phyloP scores from a whole-genome alignment of 1,140 invertebrate species.

The Drosophila pruinosa region DNA sequence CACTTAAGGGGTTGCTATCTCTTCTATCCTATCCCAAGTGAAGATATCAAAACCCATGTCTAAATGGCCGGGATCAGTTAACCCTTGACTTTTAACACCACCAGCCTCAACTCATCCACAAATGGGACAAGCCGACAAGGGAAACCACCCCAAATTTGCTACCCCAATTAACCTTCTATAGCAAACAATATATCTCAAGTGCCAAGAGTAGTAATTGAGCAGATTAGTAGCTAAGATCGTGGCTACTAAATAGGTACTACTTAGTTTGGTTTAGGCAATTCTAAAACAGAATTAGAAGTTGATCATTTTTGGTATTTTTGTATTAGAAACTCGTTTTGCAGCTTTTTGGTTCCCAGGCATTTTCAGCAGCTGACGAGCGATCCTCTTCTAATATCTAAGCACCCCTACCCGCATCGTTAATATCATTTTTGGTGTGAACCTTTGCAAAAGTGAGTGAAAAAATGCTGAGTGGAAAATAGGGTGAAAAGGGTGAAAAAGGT shows the following conservation, averaged over 20 bases:
- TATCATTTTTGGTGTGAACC: slow-evolving; percentile 59
- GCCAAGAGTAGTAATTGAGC: background rate
- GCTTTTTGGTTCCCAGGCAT: slow-evolving; percentile 66
- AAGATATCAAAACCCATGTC: slow-evolving; percentile 45
- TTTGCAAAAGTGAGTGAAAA: slow-evolving; percentile 15
- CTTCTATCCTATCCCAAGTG: slow-evolving; percentile 36
- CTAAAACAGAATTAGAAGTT: background rate
- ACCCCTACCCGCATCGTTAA: slow-evolving; percentile 53
- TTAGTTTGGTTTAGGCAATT: background rate
- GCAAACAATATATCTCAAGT: background rate
- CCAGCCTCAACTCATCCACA: slow-evolving; percentile 32
- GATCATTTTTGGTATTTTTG: background rate
- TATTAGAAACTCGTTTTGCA: slow-evolving; percentile 53
- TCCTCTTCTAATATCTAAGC: slow-evolving; percentile 31
- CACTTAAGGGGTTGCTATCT: slow-evolving; percentile 53
- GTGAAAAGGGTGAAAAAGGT: slow-evolving; percentile 72
- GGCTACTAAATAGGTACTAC: background rate
- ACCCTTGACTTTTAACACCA: slow-evolving; percentile 59
- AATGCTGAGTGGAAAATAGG: slow-evolving; percentile 28
- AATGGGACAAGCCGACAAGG: slow-evolving; percentile 31
- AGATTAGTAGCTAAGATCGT: background rate
- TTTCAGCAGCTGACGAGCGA: slow-evolving; percentile 38
- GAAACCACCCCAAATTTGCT: slow-evolving; percentile 45
- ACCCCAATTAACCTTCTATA: slow-evolving; percentile 38
- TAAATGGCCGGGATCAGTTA: slow-evolving; percentile 57